Evolutionary conservation across 2,797 vertebrate species (phyloP).

Genomic region (Sternotherus odoratus): DNA sequence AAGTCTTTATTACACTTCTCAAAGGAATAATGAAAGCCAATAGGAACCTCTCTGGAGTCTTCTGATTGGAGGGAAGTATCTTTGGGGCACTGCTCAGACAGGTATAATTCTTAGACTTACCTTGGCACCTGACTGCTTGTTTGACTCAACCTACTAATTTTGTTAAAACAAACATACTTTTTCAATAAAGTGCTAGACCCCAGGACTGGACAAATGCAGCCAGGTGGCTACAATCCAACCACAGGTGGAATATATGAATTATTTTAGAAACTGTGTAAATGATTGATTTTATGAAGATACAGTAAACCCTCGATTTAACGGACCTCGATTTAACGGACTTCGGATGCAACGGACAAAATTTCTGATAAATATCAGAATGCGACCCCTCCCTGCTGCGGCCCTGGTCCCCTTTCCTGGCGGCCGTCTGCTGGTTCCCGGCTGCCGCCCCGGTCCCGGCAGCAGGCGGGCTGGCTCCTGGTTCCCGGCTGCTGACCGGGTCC

Average conservation of each 20-base stretch:
- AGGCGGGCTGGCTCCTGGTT: no score
- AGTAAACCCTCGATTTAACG: no score
- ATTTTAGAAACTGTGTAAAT: neutral
- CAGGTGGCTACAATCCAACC: neutral
- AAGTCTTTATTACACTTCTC: neutral
- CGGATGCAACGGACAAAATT: no score
- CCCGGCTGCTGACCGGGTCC: no score
- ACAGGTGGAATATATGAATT: neutral
- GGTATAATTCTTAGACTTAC: neutral
- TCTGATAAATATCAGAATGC: no score
- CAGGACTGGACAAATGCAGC: neutral
- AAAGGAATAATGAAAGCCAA: neutral
- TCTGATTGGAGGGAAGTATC: neutral
- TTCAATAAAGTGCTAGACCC: neutral
- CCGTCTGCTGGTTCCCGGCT: no score
- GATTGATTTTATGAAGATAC: neutral
- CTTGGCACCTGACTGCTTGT: neutral
- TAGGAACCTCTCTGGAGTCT: neutral
- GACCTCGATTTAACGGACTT: no score
- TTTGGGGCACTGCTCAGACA: neutral
- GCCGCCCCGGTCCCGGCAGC: no score
- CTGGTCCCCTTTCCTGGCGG: no score
- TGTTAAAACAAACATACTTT: neutral
- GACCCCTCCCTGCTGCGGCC: no score
- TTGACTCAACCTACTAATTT: neutral